Evolutionary conservation across 2,797 vertebrate species (phyloP).

Genomic region (Caiman crocodilus): DNA sequence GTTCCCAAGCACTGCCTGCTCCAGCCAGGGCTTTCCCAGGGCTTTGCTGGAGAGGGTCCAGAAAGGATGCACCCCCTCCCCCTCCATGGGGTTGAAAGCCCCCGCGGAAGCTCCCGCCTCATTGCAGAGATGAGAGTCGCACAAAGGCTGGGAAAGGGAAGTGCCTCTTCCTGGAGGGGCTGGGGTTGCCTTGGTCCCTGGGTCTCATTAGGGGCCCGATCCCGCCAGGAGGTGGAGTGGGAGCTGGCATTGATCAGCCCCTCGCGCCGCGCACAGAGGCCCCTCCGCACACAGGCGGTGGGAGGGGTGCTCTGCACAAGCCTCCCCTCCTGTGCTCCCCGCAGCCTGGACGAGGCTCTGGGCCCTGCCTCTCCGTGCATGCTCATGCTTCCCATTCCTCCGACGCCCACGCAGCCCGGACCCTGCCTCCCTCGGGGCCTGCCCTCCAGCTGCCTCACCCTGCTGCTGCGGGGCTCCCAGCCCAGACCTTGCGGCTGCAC

Average conservation of each 20-base stretch:
- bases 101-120: background rate
- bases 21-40: background rate
- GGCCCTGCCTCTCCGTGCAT: background rate
- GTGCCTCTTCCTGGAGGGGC: background rate
- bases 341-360: background rate
- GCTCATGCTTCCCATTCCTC: background rate
- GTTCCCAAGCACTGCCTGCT: background rate
- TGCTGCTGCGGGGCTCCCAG: background rate
- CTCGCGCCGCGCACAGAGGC: too few relatives aligned
- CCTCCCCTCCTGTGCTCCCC: background rate
- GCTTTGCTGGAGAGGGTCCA: background rate
- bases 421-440: background rate
- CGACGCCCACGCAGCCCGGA: background rate
- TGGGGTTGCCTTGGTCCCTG: background rate
- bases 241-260: too few relatives aligned
- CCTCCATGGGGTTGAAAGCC: too few relatives aligned
- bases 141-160: background rate
- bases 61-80: background rate
- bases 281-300: too few relatives aligned
- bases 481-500: fast-evolving
- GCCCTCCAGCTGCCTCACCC: too few relatives aligned
- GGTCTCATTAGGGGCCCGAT: background rate
- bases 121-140: background rate
- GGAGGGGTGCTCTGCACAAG: too few relatives aligned
- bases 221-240: background rate